phyloP scores from a whole-genome alignment of 2,113 vertebrate genomes.

The Anser cygnoides region DNA sequence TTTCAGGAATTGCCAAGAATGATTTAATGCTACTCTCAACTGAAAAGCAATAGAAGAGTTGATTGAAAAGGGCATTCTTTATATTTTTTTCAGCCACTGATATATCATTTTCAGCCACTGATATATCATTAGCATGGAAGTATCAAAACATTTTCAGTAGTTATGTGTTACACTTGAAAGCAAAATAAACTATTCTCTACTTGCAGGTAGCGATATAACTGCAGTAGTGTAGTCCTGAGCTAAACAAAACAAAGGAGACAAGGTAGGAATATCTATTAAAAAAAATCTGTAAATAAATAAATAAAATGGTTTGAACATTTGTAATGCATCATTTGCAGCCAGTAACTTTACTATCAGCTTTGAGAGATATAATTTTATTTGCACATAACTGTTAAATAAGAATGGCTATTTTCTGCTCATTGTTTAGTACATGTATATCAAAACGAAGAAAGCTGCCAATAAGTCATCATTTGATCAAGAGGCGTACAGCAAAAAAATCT shows the following conservation, averaged over 20 bases:
- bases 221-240: not conserved
- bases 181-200: not conserved
- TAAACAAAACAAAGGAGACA: too few relatives aligned
- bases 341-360: not conserved
- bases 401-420: not conserved
- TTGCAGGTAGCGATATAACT: not conserved
- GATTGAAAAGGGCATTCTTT: not conserved
- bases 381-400: not conserved
- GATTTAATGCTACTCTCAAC: not conserved
- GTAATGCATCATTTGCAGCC: not conserved
- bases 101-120: not conserved
- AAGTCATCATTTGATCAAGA: not conserved
- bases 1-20: not conserved
- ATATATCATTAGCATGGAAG: not conserved
- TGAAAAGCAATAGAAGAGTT: not conserved
- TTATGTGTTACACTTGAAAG: not conserved
- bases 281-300: not conserved
- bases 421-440: not conserved
- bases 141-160: conserved; percentile 12
- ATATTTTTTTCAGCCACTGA: not conserved
- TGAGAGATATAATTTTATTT: not conserved
- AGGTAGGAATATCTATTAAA: not conserved
- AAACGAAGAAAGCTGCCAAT: not conserved
- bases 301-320: not conserved
- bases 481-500: not conserved